Percentiles rank a stretch among this genome's conserved stretches.
These are phyloP conservation scores for Cantharis rustica DNA, from an alignment of 2,888 invertebrate species.

Conservation along the genomic window DNA sequence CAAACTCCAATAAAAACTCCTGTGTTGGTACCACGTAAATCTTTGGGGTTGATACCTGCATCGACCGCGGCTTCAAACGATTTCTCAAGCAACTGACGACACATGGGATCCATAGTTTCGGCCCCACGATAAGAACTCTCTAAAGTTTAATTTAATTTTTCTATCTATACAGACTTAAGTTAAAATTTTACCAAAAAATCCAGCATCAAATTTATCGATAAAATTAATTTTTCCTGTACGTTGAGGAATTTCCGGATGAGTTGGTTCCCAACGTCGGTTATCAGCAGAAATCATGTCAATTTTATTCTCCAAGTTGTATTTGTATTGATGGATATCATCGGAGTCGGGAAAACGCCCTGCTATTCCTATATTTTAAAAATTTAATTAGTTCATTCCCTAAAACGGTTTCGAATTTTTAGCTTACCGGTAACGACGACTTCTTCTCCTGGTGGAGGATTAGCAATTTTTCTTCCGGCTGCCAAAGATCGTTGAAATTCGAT, in stretches of 20 bases:
- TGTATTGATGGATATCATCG: constrained; percentile 71
- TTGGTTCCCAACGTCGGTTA: constrained; percentile 74
- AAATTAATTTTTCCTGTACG: constrained; percentile 70
- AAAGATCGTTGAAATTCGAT: constrained; percentile 44
- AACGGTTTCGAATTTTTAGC: neutral
- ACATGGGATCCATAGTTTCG: constrained; percentile 61
- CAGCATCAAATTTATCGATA: constrained; percentile 61
- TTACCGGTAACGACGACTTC: constrained; percentile 69
- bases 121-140: constrained; percentile 70
- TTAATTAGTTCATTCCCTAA: neutral
- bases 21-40: constrained; percentile 71
- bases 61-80: constrained; percentile 65
- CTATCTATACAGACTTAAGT: neutral
- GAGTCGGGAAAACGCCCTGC: constrained; percentile 80
- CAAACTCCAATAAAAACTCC: constrained; percentile 81
- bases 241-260: constrained; percentile 62
- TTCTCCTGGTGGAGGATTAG: constrained; percentile 64
- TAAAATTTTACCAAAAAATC: constrained; percentile 58
- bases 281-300: constrained; percentile 85
- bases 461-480: constrained; percentile 58
- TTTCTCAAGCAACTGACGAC: constrained; percentile 63
- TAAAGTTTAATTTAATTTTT: constrained; percentile 4
- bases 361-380: constrained; percentile 45
- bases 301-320: constrained; percentile 73
- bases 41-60: constrained; percentile 68